phyloP scores from a whole-genome alignment of 2,113 vertebrate genomes.

The Odobenus rosmarus region DNA sequence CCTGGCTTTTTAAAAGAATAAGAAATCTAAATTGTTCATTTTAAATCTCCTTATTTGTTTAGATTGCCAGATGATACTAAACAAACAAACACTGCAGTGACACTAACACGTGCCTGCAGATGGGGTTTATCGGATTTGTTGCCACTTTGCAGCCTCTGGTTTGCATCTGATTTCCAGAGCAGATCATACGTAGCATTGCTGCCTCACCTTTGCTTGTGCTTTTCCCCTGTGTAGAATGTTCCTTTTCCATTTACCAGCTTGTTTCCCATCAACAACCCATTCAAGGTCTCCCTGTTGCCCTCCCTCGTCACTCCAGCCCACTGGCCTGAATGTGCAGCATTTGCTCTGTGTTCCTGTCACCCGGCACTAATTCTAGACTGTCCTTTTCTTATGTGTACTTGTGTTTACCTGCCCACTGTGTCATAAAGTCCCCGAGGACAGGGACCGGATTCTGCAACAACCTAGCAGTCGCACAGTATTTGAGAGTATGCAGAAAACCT shows the following conservation, averaged over 20 bases:
- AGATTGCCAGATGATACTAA: not conserved
- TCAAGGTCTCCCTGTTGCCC: not conserved
- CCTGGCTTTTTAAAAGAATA: not conserved
- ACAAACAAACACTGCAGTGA: not conserved
- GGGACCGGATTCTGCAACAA: not conserved
- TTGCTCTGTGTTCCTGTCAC: not conserved
- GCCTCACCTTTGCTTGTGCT: not conserved
- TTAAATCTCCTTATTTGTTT: constrained; percentile 10
- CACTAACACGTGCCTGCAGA: not conserved
- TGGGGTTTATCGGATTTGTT: not conserved
- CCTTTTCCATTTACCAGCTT: not conserved
- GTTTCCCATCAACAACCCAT: not conserved
- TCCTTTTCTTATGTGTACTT: not conserved
- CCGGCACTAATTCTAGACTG: not conserved
- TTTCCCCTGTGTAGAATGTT: not conserved
- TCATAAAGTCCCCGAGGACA: not conserved
- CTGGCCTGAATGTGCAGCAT: not conserved
- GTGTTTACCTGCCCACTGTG: not conserved
- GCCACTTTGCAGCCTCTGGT: not conserved
- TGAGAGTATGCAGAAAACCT: not conserved
- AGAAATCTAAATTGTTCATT: constrained; percentile 13
- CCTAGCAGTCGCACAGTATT: not conserved
- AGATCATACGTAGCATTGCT: not conserved
- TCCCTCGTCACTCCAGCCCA: not conserved
- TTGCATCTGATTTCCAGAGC: not conserved